A percentile compares a stretch with the other conserved stretches of the same genome.
Conservation (phyloP, 2,888 invertebrate species). For the Phortica magna region DNA sequence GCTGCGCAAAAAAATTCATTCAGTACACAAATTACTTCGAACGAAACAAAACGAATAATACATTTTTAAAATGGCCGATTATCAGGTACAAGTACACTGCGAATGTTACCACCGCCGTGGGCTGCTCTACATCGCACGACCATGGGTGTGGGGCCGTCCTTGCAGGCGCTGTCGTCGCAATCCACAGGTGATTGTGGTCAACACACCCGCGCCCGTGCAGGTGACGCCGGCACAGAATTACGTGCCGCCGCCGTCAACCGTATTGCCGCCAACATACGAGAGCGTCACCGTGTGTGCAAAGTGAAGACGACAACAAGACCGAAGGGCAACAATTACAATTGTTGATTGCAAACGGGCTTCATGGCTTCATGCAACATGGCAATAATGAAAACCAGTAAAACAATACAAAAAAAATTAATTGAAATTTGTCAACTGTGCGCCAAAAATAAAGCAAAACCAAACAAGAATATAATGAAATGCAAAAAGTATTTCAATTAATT, state of each 20-base stretch:
- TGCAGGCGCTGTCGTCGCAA: conserved; percentile 61
- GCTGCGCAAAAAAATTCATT: not conserved
- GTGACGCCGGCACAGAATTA: conserved; percentile 32
- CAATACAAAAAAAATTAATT: not conserved
- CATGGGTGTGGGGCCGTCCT: conserved; percentile 57
- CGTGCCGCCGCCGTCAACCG: conserved; percentile 20
- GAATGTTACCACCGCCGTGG: conserved; percentile 63
- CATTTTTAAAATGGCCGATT: conserved; percentile 48
- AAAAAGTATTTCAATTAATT: conserved; percentile 22
- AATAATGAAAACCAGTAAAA: not conserved
- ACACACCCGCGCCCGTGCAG: conserved; percentile 47
- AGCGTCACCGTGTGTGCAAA: not conserved
- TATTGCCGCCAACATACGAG: conserved; percentile 7
- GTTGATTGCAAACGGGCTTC: no score
- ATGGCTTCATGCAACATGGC: no score
- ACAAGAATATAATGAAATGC: conserved; percentile 10
- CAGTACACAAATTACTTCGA: no score
- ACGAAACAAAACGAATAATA: conserved; percentile 7
- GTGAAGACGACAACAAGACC: not conserved
- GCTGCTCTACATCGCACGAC: conserved; percentile 46
- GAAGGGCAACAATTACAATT: no score
- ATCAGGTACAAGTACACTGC: conserved; percentile 55
- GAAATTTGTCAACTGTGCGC: not conserved
- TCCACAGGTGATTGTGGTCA: conserved; percentile 50
- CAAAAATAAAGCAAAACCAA: not conserved